Evolutionary conservation across 1,140 invertebrate species (phyloP), one percentile per base, ranked within the genome.

Genomic region (Eriocheir sinensis): DNA sequence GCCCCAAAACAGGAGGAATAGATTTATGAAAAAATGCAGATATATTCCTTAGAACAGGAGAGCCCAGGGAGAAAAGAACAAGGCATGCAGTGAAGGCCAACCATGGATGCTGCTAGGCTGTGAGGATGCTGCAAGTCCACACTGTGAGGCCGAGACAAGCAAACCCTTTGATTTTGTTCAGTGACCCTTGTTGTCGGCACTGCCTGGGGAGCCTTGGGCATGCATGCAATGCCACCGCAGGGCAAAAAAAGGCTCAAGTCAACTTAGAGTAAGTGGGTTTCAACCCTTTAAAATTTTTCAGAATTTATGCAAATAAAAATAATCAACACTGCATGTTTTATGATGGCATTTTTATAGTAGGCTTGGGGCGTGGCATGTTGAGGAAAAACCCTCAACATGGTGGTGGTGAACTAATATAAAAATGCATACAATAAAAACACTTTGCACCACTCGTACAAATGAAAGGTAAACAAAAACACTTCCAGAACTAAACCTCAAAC

Each of bases 131-230:
- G 36, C 93, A 93, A 86, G 72, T 83, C 93, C 40, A 94, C 93
- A 94, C 48, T 48, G 89, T 91, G 89, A 94, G 93, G 89, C 93
- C 89, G 60, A 92, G 91, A 81, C 72, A 92, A 80, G 93, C 89
- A 91, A 94, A 94, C 93, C 93, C 93, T 94, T 94, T 94, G 93
- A 94, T 94, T 94, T 79, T 94, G 93, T 94, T 94, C 93, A 85
- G 72, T 86, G 79, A 86, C 89, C 89, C 72, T 90, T 81, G 44
- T 38, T n/a, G 30, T 93, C 93, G 81, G 81, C 93, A 93, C 93
- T 93, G 93, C 93, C 93, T 93, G 86, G 93, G 72, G 80, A 32
- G 86, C 38, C 12, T 41, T 3, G 15, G 3, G 86, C 86, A 89
- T 30, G n/a, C 53, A 60, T 2, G 9, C n/a, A 32, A 27, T 17